These are phyloP conservation scores for Pseudomyrmex dendroicus DNA, from an alignment of 1,140 invertebrate genomes.

Conservation along the genomic window DNA sequence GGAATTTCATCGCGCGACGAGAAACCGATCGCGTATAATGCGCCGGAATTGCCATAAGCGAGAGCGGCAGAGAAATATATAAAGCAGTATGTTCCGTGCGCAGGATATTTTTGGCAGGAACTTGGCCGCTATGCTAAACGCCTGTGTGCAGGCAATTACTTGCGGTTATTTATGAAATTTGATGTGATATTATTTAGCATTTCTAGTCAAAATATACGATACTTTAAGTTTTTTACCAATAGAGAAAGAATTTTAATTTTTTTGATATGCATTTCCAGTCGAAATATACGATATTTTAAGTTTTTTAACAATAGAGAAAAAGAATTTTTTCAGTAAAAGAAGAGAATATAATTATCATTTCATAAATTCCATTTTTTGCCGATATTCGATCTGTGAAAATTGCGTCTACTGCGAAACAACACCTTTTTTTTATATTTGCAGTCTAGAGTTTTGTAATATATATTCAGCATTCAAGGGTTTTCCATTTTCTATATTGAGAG, in stretches of 20 bases:
- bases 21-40: conserved; percentile 64
- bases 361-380: background rate
- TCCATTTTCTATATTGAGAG: conserved; percentile 23
- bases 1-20: conserved; percentile 55
- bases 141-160: background rate
- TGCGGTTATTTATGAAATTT: conserved; percentile 21
- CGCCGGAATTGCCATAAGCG: conserved; percentile 25
- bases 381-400: background rate
- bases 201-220: background rate
- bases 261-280: background rate
- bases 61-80: background rate
- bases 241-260: background rate
- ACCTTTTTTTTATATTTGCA: background rate
- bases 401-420: background rate
- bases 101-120: conserved; percentile 26
- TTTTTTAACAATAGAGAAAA: background rate
- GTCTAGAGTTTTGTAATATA: background rate
- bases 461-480: conserved; percentile 2
- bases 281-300: background rate
- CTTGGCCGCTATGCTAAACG: background rate
- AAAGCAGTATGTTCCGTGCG: background rate
- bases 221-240: background rate
- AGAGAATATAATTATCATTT: background rate
- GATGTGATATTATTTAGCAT: background rate
- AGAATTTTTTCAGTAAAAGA: background rate